Conservation (phyloP, 2,797 vertebrate genomes). For the Neosalanx taihuensis region DNA sequence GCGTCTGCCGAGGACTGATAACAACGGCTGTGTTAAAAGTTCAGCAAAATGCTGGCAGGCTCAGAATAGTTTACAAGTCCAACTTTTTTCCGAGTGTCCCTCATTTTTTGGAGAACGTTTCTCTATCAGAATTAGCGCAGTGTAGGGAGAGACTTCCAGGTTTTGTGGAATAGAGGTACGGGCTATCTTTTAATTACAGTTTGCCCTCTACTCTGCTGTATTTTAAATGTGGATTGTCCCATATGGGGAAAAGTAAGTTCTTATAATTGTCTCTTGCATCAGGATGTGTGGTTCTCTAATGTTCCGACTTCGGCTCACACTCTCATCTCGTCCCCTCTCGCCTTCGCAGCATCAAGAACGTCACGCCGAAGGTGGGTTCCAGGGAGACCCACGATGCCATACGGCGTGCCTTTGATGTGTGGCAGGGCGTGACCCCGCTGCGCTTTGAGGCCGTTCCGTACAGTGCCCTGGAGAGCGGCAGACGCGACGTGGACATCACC, state of each 20-base stretch:
- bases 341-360: constrained; percentile 91
- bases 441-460: constrained; percentile 97
- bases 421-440: constrained; percentile 98
- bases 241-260: no score
- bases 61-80: constrained; percentile 66
- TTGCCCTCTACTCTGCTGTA: no score
- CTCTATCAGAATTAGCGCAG: constrained; percentile 41
- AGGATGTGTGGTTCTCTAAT: no score
- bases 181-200: not conserved
- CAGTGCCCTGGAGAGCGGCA: constrained; percentile 90
- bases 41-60: constrained; percentile 64
- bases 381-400: constrained; percentile 96
- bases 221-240: no score
- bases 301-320: not conserved
- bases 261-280: no score
- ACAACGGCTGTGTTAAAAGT: constrained; percentile 72
- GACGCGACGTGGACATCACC: constrained; percentile 96
- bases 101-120: constrained; percentile 38
- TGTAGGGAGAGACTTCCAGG: not conserved
- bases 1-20: constrained; percentile 76
- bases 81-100: constrained; percentile 21
- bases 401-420: constrained; percentile 96
- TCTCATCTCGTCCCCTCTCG: constrained; percentile 3
- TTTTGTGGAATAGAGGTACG: not conserved
- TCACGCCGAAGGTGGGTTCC: constrained; percentile 97